Evolutionary conservation across 2,797 vertebrate genomes (phyloP).

Genomic region (Xiphorhynchus erythropygius): DNA sequence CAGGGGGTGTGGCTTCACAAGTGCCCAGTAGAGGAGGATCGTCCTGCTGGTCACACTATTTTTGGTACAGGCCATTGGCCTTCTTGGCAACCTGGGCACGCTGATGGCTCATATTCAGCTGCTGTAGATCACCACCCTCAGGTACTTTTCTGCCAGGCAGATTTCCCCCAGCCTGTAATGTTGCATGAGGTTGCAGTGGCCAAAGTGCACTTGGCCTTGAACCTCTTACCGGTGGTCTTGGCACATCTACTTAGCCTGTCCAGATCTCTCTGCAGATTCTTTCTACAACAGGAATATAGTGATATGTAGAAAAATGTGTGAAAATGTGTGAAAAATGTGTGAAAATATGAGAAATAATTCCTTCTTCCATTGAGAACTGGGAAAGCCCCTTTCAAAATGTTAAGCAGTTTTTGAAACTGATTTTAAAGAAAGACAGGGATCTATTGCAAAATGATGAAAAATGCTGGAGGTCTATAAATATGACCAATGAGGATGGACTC

Average conservation of each 20-base stretch:
- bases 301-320: not conserved
- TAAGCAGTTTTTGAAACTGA: not conserved
- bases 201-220: not conserved
- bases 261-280: not conserved
- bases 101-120: not conserved
- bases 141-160: not conserved
- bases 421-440: not conserved
- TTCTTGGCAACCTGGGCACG: not conserved
- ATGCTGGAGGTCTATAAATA: not conserved
- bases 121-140: not conserved
- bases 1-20: not conserved
- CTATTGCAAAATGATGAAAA: not conserved
- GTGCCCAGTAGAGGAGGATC: not conserved
- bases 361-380: not conserved
- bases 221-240: not conserved
- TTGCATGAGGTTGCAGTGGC: not conserved
- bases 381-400: not conserved
- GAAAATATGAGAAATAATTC: not conserved
- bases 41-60: not conserved
- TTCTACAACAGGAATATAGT: not conserved
- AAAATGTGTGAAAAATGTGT: not conserved
- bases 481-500: not conserved
- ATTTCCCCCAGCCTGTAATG: not conserved
- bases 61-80: not conserved
- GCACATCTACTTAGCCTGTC: not conserved